Conservation (phyloP, 2,113 vertebrate species). For the Otocyon megalotis region DNA sequence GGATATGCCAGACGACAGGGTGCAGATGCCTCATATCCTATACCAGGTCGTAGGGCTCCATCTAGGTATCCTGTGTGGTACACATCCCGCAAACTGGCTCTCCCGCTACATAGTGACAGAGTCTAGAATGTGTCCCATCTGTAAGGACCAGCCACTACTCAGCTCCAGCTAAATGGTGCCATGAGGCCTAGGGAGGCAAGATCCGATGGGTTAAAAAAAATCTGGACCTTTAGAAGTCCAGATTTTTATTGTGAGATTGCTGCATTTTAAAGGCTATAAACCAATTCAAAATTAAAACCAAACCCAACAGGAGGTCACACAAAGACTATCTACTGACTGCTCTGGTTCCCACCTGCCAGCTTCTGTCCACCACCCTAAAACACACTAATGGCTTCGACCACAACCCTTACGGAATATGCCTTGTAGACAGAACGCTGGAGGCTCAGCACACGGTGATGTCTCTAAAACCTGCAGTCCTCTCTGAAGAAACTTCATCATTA, state of each 20-base stretch:
- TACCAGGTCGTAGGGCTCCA: background rate
- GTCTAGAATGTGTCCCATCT: background rate
- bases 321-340: background rate
- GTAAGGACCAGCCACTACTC: background rate
- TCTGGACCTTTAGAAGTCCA: background rate
- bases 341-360: background rate
- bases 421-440: background rate
- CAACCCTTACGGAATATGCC: background rate
- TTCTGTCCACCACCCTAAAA: background rate
- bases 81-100: background rate
- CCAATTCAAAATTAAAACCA: background rate
- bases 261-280: background rate
- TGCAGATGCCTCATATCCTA: background rate
- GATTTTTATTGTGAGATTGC: background rate
- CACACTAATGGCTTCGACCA: background rate
- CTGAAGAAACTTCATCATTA: background rate
- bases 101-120: background rate
- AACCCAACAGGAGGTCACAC: background rate
- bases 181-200: background rate
- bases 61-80: background rate
- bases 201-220: background rate
- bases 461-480: background rate
- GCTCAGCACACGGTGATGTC: background rate
- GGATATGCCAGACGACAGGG: background rate
- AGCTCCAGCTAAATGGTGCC: background rate